phyloP scores from a whole-genome alignment of 2,797 vertebrate species.

The Sphenodon punctatus region DNA sequence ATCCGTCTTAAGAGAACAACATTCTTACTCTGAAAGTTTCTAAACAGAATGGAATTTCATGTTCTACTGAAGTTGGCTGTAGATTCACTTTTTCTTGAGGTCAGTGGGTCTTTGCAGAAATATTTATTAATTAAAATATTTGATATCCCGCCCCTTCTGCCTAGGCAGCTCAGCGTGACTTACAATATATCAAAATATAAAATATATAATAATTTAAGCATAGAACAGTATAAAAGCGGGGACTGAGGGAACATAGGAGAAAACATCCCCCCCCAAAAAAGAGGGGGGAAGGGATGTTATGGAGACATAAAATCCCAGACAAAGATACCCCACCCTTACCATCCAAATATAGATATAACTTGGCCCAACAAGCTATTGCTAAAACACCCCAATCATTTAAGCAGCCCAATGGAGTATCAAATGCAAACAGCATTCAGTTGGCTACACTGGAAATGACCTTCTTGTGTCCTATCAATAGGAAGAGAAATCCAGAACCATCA shows the following conservation, averaged over 20 bases:
- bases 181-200: too few relatives aligned
- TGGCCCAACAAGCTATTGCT: not conserved
- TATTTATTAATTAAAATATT: too few relatives aligned
- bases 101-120: not conserved
- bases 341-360: too few relatives aligned
- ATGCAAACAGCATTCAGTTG: not conserved
- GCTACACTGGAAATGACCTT: not conserved
- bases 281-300: too few relatives aligned
- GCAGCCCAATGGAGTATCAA: not conserved
- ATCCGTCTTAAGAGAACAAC: not conserved
- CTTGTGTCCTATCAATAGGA: not conserved
- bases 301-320: too few relatives aligned
- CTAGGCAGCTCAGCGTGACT: too few relatives aligned
- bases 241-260: too few relatives aligned
- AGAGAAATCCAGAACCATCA: not conserved
- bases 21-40: not conserved
- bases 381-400: not conserved
- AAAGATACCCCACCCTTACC: too few relatives aligned
- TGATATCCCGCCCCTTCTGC: too few relatives aligned
- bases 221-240: too few relatives aligned
- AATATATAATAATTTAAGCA: too few relatives aligned
- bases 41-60: not conserved
- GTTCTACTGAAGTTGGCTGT: not conserved
- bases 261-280: too few relatives aligned
- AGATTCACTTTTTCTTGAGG: not conserved